Evolutionary conservation across 1,140 invertebrate species (phyloP), one percentile per base, ranked within the genome.

Genomic region (Leptoteleia sp.): DNA sequence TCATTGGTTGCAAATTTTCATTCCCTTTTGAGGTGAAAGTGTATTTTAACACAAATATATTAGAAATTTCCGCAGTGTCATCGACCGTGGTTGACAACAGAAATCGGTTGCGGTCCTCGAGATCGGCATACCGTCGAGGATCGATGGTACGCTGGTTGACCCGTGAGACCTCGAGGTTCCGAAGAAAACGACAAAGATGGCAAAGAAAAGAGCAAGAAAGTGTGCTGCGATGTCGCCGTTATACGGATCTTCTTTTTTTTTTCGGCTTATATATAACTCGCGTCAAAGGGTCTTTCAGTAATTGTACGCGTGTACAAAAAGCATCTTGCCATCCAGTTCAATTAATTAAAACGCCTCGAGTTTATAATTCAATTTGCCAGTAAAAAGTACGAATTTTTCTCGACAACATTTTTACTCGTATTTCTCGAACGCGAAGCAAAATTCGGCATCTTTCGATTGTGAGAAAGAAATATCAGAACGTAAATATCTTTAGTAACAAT

Each of bases 181-280:
- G 61, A 75, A 75, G 61, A 57, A 75, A 75, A 65, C 59, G 71
- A 73, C 38, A 47, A 59, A 75, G 71, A 75, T 25, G 50, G 35
- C 43, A 52, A 59, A 61, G 54, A 15, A 75, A 59, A 57, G 48
- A 75, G 61, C 19, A 50, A 33, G 48, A 62, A 75, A 65, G 55
- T 62, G 35, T 54, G 47, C 57, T 52, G 25, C 37, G 37, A 50
- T 61, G 43, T 59, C 54, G 61, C 61, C 54, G 71, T 75, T 67
- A 75, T 54, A 35, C 15, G 42, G 38, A 3, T 40, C 43, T 62
- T 75, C 55, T 75, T 75, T 65, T 50, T 62, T 75, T 64, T 75
- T 75, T 65, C 43, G 27, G 38, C 19, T 65, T 61, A 61, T 54
- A 45, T 72, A 54, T 33, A 45, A 42, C 35, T 17, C 38, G 22